phyloP scores from a whole-genome alignment of 2,888 invertebrate genomes.

The Diogma glabrata region DNA sequence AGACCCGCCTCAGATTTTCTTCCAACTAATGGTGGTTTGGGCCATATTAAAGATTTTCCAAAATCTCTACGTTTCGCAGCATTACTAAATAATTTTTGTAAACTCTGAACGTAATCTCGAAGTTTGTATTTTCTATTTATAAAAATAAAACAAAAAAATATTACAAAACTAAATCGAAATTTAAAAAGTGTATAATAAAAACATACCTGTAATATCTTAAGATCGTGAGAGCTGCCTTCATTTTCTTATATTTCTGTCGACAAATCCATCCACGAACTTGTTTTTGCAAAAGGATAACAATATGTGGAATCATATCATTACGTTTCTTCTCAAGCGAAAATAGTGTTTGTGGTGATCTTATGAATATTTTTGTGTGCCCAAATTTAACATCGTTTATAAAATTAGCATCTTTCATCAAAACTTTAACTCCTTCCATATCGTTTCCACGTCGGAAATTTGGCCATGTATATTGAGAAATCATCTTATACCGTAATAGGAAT shows the following conservation, averaged over 20 bases:
- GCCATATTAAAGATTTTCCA: conserved; percentile 74
- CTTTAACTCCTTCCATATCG: conserved; percentile 72
- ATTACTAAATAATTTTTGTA: conserved; percentile 51
- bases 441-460: conserved; percentile 77
- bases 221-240: conserved; percentile 76
- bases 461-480: conserved; percentile 94
- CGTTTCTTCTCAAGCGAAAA: conserved; percentile 81
- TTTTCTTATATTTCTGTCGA: conserved; percentile 65
- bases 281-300: conserved; percentile 89
- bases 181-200: neutral
- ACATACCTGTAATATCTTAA: conserved; percentile 58
- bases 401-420: conserved; percentile 69
- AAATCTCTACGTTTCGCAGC: conserved; percentile 58
- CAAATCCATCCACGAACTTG: conserved; percentile 80
- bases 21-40: conserved; percentile 59
- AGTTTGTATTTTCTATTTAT: conserved; percentile 60
- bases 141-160: neutral
- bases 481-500: conserved; percentile 92
- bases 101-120: conserved; percentile 53
- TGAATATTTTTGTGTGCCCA: conserved; percentile 93
- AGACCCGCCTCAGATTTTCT: conserved; percentile 48
- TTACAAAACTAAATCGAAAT: neutral
- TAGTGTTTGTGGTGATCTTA: conserved; percentile 77
- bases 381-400: conserved; percentile 78
- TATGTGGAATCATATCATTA: conserved; percentile 77